These are phyloP conservation scores for Microctonus hyperodae DNA, from an alignment of 2,888 invertebrate genomes.

Conservation along the genomic window DNA sequence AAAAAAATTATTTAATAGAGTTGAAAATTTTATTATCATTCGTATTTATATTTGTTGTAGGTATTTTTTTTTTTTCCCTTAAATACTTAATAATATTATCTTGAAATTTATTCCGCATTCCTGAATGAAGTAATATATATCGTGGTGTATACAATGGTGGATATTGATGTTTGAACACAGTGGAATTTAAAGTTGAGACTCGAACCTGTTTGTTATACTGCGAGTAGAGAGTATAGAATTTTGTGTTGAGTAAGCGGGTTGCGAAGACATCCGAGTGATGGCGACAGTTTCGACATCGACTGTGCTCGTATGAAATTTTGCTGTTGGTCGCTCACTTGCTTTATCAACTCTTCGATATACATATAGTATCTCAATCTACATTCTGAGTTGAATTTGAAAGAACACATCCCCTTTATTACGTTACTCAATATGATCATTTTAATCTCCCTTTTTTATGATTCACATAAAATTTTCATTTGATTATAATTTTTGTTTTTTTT, in stretches of 20 bases:
- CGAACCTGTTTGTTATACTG: constrained; percentile 34
- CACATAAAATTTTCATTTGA: neutral
- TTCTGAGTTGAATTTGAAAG: neutral
- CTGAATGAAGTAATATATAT: neutral
- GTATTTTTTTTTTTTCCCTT: too few relatives aligned
- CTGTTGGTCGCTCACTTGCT: neutral
- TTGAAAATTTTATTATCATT: too few relatives aligned
- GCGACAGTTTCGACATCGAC: constrained; percentile 47
- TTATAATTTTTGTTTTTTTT: neutral
- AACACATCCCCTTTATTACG: too few relatives aligned
- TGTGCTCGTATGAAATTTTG: constrained; percentile 12
- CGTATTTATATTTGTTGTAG: too few relatives aligned
- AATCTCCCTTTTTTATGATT: too few relatives aligned
- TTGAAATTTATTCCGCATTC: neutral
- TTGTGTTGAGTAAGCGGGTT: constrained; percentile 42
- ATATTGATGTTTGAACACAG: constrained; percentile 21
- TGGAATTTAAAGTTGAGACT: constrained; percentile 34
- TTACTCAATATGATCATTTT: too few relatives aligned
- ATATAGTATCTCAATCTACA: neutral
- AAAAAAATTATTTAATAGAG: too few relatives aligned
- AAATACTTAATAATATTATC: too few relatives aligned
- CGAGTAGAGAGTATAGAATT: constrained; percentile 7
- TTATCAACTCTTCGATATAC: constrained; percentile 1
- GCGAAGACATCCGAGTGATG: constrained; percentile 46
- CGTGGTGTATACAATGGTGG: neutral